Conservation (phyloP, 2,888 invertebrate genomes). For the Eupithecia subumbrata region DNA sequence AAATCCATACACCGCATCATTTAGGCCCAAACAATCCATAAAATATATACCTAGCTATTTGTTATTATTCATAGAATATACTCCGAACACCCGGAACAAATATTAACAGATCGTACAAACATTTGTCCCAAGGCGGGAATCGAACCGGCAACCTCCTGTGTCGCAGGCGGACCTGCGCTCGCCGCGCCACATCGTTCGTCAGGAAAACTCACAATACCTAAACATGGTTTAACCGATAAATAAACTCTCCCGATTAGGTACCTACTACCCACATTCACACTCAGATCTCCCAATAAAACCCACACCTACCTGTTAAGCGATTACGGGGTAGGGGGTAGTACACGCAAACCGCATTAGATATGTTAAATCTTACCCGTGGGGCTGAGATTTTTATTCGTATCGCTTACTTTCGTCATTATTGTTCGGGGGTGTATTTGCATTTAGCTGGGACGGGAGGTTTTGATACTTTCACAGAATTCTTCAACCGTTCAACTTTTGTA, state of each 20-base stretch:
- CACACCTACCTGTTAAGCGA: conserved; percentile 60
- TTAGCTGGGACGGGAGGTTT: conserved; percentile 39
- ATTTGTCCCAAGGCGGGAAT: too few species aligned
- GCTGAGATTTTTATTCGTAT: conserved; percentile 81
- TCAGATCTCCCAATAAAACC: conserved; percentile 34
- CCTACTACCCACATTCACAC: not conserved
- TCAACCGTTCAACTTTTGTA: not conserved
- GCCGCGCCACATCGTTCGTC: too few species aligned
- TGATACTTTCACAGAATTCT: conserved; percentile 44
- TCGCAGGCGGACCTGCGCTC: too few species aligned
- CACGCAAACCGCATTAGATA: conserved; percentile 84
- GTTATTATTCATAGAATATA: too few species aligned
- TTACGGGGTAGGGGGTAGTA: conserved; percentile 70
- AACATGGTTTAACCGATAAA: conserved; percentile 1
- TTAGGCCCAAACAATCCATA: too few species aligned
- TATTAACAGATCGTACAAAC: too few species aligned
- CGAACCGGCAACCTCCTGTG: too few species aligned
- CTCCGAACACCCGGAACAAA: too few species aligned
- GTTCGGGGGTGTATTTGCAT: conserved; percentile 78
- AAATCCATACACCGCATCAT: too few species aligned
- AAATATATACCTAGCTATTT: too few species aligned
- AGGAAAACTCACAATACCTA: too few species aligned
- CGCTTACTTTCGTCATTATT: conserved; percentile 83
- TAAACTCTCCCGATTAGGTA: conserved; percentile 3
- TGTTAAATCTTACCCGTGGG: conserved; percentile 77